Evolutionary conservation across 1,140 invertebrate species (phyloP).

Genomic region (Caenorhabditis tropicalis): DNA sequence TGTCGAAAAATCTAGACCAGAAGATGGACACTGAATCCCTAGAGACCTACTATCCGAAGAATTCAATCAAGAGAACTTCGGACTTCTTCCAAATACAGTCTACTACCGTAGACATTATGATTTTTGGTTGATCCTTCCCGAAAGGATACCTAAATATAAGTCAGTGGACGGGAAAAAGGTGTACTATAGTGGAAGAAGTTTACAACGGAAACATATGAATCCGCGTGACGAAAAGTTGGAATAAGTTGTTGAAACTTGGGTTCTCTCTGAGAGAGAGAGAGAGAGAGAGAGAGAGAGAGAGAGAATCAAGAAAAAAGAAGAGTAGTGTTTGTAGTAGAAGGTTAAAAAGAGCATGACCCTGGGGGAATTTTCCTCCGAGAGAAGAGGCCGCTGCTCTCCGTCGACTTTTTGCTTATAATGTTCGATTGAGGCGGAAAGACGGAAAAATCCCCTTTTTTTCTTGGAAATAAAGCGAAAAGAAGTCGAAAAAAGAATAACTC

Average conservation of each 20-base stretch:
- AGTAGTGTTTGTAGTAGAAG: neutral
- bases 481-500: conserved; percentile 10
- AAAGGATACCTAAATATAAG: no score
- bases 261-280: neutral
- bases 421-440: conserved; percentile 31
- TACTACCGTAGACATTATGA: no score
- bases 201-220: neutral
- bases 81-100: no score
- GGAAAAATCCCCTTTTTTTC: neutral
- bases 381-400: neutral
- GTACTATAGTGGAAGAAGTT: neutral
- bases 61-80: no score
- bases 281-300: neutral
- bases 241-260: neutral
- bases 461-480: neutral
- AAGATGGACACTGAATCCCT: no score
- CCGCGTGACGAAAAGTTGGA: neutral
- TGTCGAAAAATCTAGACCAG: no score
- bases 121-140: no score
- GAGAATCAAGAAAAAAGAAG: neutral
- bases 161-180: no score
- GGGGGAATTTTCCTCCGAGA: conserved; percentile 26
- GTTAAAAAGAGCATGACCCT: conserved; percentile 19
- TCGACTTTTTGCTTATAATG: conserved; percentile 32
- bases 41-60: no score